Evolutionary conservation across 2,888 invertebrate genomes (phyloP).

Genomic region (Ichneumoninae sp.): DNA sequence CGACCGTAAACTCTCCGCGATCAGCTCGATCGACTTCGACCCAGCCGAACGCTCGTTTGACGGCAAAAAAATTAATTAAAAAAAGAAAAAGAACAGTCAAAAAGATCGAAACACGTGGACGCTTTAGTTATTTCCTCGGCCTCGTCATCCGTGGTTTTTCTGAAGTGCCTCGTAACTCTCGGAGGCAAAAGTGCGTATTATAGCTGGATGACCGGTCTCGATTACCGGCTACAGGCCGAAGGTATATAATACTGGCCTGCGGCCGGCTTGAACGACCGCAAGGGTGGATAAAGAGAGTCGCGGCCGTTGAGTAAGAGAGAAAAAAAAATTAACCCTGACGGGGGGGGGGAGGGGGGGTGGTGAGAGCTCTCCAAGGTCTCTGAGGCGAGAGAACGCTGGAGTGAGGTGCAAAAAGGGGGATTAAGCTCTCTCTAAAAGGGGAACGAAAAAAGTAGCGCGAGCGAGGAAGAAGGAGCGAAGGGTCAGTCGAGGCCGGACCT

Average conservation of each 20-base stretch:
- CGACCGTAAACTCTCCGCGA: slow-evolving; percentile 8
- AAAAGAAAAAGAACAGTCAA: slow-evolving; percentile 18
- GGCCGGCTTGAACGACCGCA: slow-evolving; percentile 51
- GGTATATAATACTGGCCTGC: slow-evolving; percentile 29
- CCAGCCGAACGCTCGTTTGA: slow-evolving; percentile 34
- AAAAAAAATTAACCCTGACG: slow-evolving; percentile 64
- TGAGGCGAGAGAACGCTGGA: slow-evolving; percentile 62
- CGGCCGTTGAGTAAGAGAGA: slow-evolving; percentile 20
- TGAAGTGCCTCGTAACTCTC: slow-evolving; percentile 61
- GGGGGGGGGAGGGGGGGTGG: background rate
- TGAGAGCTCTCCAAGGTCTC: slow-evolving; percentile 65
- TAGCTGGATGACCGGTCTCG: slow-evolving; percentile 66
- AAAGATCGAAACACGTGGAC: slow-evolving; percentile 39
- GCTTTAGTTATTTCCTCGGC: slow-evolving; percentile 36
- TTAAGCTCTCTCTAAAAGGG: slow-evolving; percentile 22
- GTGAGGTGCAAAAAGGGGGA: slow-evolving; percentile 47
- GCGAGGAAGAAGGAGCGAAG: slow-evolving; percentile 37
- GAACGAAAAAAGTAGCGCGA: slow-evolving; percentile 16
- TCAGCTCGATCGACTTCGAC: background rate
- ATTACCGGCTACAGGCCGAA: slow-evolving; percentile 51
- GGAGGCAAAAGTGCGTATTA: slow-evolving; percentile 62
- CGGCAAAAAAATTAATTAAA: slow-evolving; percentile 4
- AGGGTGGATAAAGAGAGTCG: slow-evolving; percentile 24
- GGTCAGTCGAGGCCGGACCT: slow-evolving; percentile 50
- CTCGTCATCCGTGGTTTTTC: slow-evolving; percentile 47